Evolutionary conservation across 2,888 invertebrate genomes (phyloP).

Genomic region (Megastigmus dorsalis): DNA sequence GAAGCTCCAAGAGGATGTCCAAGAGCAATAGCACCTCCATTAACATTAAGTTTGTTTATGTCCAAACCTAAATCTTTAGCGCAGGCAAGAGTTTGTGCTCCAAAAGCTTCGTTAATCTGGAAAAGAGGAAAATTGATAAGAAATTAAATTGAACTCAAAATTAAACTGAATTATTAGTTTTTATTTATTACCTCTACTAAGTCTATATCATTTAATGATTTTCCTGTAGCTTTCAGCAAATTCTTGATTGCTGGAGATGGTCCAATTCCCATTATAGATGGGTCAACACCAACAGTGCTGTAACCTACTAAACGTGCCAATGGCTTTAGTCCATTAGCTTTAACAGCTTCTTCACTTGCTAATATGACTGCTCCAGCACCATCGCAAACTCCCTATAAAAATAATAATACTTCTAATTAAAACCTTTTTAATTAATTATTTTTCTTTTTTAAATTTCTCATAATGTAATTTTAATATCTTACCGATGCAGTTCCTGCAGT

Average conservation of each 20-base stretch:
- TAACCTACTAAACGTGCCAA: conserved; percentile 91
- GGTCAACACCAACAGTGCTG: conserved; percentile 95
- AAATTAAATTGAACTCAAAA: neutral
- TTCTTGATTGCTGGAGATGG: conserved; percentile 95
- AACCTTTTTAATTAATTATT: conserved; percentile 3
- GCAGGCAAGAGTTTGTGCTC: conserved; percentile 94
- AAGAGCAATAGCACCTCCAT: conserved; percentile 96
- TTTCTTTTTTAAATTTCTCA: too few relatives aligned
- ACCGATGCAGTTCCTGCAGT: conserved; percentile 97
- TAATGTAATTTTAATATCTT: conserved; percentile 71
- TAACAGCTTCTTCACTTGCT: conserved; percentile 92
- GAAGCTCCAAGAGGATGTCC: conserved; percentile 99
- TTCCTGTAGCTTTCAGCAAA: conserved; percentile 86
- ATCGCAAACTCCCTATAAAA: conserved; percentile 91
- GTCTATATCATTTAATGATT: conserved; percentile 90
- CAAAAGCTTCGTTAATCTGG: conserved; percentile 99
- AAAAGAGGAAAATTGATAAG: conserved; percentile 52
- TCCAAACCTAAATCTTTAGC: conserved; percentile 92
- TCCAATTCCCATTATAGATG: conserved; percentile 98
- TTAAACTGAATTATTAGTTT: neutral
- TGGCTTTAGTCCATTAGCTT: conserved; percentile 87
- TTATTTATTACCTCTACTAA: conserved; percentile 85
- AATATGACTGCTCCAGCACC: conserved; percentile 96
- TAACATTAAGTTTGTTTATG: conserved; percentile 90
- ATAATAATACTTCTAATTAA: too few relatives aligned